Percentiles rank a stretch among this genome's conserved stretches.
phyloP scores from a whole-genome alignment of 1,140 invertebrate species.

The Tetramorium parvispinum region DNA sequence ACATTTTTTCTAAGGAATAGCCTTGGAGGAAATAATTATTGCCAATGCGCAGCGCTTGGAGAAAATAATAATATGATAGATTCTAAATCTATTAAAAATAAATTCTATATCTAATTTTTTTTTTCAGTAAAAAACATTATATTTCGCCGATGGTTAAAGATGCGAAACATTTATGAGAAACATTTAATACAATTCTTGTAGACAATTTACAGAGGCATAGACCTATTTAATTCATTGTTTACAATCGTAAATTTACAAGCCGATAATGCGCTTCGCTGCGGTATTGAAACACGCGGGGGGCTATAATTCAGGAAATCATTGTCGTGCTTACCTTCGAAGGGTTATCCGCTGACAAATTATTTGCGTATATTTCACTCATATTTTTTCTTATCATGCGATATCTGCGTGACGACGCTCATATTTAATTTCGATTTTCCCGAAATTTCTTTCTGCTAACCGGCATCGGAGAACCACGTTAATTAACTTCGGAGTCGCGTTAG shows the following conservation, averaged over 20 bases:
- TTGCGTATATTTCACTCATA: not conserved
- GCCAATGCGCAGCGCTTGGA: too few relatives aligned
- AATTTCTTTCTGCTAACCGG: not conserved
- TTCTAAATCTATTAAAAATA: not conserved
- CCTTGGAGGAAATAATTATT: too few relatives aligned
- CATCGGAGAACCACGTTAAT: constrained; percentile 26
- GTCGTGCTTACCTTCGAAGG: not conserved
- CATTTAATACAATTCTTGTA: not conserved
- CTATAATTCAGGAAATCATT: constrained; percentile 5
- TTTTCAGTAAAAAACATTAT: too few relatives aligned
- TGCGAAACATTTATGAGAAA: not conserved
- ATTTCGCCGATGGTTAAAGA: not conserved
- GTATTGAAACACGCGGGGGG: not conserved
- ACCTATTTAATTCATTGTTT: constrained; percentile 10
- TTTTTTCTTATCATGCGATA: not conserved
- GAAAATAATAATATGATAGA: not conserved
- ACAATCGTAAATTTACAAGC: not conserved
- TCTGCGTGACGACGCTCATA: too few relatives aligned
- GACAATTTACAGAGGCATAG: not conserved
- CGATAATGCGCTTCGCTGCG: not conserved
- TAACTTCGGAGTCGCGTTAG: not conserved
- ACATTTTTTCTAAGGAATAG: too few relatives aligned
- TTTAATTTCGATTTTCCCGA: not conserved
- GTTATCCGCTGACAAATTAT: not conserved
- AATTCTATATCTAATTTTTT: not conserved